Percentiles rank a stretch among this genome's conserved stretches.
These are phyloP conservation scores for Coregonus clupeaformis DNA, from an alignment of 2,113 vertebrate genomes.

Conservation along the genomic window DNA sequence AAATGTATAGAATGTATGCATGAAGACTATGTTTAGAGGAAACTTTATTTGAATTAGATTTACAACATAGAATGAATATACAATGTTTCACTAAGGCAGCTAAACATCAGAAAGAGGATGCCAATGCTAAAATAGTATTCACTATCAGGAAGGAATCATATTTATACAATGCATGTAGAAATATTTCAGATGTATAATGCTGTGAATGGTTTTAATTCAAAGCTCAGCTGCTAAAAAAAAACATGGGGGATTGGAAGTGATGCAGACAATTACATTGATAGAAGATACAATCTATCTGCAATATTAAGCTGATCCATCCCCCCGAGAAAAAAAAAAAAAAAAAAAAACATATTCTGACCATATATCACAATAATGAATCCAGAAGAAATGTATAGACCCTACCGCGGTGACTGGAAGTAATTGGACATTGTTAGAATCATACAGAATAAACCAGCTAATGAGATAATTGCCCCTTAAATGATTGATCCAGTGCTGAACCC, in stretches of 20 bases:
- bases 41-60: too few species aligned
- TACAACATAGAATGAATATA: neutral
- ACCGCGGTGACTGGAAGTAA: slow-evolving; percentile 65
- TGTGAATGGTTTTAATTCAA: slow-evolving; percentile 22
- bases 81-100: neutral
- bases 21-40: too few species aligned
- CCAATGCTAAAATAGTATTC: neutral
- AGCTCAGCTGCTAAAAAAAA: slow-evolving; percentile 33
- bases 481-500: slow-evolving; percentile 70
- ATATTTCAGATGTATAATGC: slow-evolving; percentile 25
- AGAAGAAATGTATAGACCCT: slow-evolving; percentile 6
- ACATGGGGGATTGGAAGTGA: too few species aligned
- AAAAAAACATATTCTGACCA: slow-evolving; percentile 42
- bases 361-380: slow-evolving; percentile 15
- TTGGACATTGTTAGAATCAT: slow-evolving; percentile 41
- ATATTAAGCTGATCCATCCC: too few species aligned
- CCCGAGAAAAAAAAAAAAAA: slow-evolving; percentile 47
- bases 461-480: slow-evolving; percentile 76
- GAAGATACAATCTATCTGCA: too few species aligned
- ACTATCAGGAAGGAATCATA: neutral
- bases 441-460: slow-evolving; percentile 69
- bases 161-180: neutral
- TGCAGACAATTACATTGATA: too few species aligned
- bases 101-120: neutral
- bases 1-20: too few species aligned